Evolutionary conservation across 2,888 invertebrate genomes (phyloP), one percentile per base, ranked within the genome.

Genomic region (Erebia aethiops): DNA sequence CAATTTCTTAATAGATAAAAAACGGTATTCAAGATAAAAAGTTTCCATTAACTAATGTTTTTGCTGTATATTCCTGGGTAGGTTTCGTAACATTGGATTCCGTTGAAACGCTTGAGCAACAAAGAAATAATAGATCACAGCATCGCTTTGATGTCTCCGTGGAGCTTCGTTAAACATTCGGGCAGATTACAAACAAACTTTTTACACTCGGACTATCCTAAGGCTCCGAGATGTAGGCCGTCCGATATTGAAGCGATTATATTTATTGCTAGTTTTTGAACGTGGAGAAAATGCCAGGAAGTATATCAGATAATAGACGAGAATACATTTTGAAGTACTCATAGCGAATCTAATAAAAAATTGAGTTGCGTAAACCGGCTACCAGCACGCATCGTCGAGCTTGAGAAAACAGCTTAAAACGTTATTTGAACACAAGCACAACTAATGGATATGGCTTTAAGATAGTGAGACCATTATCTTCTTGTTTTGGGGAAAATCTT

Each of bases 31-130:
- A 26, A 35, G 14, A 35, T n/a, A n/a, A 58, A 43, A 35, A 57
- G 1, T 26, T 57, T 35, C 57, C 35, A 57, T 2, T n/a, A 52
- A 8, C 52, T n/a, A 16, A n/a, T 52, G 52, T 7, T 52, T 52
- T 60, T 16, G 9, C 58, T 46, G 46, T 49, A 21, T 62, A 49
- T 62, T 62, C 21, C 14, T 49, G 21, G 46, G 49, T 21, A 21
- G 2, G 21, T 62, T 49, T 62, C 62, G 61, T 62, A 46, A 62
- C 43, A 46, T 62, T 14, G 61, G 21, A 49, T 21, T 46, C 61
- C 46, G 43, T 46, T 18, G 18, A 46, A 49, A 46, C 62, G 62
- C 62, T 62, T 62, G 62, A 62, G 62, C 62, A 62, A 62, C 62
- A 62, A 62, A 62, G 62, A 62, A 43, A 14, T 62, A 21, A 16